phyloP scores from a whole-genome alignment of 2,888 invertebrate species.

The Ariolimax columbianus region DNA sequence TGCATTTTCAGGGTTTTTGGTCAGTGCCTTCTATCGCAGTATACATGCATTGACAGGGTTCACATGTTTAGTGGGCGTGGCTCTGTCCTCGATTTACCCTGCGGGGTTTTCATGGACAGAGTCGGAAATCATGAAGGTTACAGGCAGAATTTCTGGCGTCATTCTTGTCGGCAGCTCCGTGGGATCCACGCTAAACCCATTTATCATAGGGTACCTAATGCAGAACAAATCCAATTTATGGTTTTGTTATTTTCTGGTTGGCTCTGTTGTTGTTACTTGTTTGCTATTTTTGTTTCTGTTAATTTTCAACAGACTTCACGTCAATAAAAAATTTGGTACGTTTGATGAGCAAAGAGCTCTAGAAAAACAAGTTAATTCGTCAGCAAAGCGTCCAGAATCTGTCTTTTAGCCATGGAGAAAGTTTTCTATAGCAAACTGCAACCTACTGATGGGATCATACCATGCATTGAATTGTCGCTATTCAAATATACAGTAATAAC shows the following conservation, averaged over 20 bases:
- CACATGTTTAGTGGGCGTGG: constrained; percentile 68
- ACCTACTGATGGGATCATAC: too few relatives aligned
- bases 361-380: background rate
- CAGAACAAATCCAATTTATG: constrained; percentile 69
- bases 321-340: constrained; percentile 36
- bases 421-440: background rate
- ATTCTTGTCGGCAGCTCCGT: constrained; percentile 76
- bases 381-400: background rate
- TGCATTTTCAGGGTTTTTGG: constrained; percentile 9
- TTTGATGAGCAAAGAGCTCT: background rate
- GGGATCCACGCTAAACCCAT: constrained; percentile 76
- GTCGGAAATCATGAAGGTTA: constrained; percentile 73
- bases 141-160: constrained; percentile 76
- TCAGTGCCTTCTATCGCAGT: background rate
- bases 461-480: too few relatives aligned
- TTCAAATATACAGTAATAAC: too few relatives aligned
- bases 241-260: constrained; percentile 72
- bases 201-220: constrained; percentile 74
- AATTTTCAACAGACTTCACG: constrained; percentile 18
- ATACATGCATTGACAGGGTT: constrained; percentile 56
- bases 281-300: constrained; percentile 60
- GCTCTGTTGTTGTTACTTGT: constrained; percentile 60
- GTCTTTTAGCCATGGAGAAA: background rate
- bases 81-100: constrained; percentile 78
- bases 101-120: constrained; percentile 78